Evolutionary conservation across 2,113 vertebrate genomes (phyloP).

Genomic region (Laticauda laticaudata): DNA sequence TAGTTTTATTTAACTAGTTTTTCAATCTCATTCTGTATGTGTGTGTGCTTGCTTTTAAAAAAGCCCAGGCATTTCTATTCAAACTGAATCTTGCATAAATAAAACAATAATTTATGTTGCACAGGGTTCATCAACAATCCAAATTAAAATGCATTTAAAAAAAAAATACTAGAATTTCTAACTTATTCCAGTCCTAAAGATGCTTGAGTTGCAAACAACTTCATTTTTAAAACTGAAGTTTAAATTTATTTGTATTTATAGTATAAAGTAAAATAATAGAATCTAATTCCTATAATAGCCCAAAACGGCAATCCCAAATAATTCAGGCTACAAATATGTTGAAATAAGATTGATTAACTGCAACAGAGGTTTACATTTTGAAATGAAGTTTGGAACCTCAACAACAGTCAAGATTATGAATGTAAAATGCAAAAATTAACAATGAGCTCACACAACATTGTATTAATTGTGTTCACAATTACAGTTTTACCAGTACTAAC

Average conservation of each 20-base stretch:
- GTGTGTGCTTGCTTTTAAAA: not conserved
- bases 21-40: too few species aligned
- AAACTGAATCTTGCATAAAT: not conserved
- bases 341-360: not conserved
- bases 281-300: not conserved
- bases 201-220: not conserved
- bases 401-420: not conserved
- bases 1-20: too few species aligned
- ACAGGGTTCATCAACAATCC: not conserved
- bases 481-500: not conserved
- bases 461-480: not conserved
- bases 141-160: not conserved
- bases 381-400: not conserved
- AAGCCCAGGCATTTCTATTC: not conserved
- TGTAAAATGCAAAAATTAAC: not conserved
- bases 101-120: not conserved
- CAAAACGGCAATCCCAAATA: not conserved
- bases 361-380: not conserved
- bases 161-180: not conserved
- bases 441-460: not conserved
- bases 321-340: not conserved
- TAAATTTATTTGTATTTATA: not conserved
- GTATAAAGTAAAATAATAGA: not conserved
- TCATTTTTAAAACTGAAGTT: not conserved
- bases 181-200: not conserved